phyloP scores from a whole-genome alignment of 1,140 invertebrate genomes.

The Holotrichia oblita region DNA sequence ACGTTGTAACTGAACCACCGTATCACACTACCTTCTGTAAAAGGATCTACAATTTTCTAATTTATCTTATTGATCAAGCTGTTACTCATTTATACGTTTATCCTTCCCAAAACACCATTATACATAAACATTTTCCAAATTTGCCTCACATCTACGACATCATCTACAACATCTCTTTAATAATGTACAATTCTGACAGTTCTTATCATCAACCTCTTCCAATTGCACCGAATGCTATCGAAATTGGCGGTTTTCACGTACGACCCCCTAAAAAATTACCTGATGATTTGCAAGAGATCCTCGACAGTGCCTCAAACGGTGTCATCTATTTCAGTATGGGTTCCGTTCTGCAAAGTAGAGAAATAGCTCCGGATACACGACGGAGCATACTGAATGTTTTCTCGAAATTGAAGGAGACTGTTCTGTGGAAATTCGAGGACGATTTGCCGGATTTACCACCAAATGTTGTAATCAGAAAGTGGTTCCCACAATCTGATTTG shows the following conservation, averaged over 20 bases:
- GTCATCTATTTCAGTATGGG: conserved; percentile 69
- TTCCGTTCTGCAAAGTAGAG: conserved; percentile 64
- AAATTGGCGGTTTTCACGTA: no score
- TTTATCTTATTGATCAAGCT: no score
- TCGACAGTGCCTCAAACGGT: conserved; percentile 63
- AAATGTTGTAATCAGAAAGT: conserved; percentile 71
- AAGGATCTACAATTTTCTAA: conserved; percentile 58
- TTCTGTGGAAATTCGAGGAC: conserved; percentile 76
- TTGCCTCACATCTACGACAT: no score
- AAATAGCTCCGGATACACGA: conserved; percentile 57
- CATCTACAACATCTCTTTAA: no score
- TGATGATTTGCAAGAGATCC: conserved; percentile 61
- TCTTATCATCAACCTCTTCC: neutral
- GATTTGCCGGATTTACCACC: conserved; percentile 64
- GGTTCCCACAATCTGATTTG: no score
- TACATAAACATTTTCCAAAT: no score
- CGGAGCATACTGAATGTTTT: conserved; percentile 57
- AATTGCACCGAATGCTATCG: no score
- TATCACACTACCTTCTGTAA: conserved; percentile 56
- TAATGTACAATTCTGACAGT: no score
- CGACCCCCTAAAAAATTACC: conserved; percentile 61
- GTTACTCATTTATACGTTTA: conserved; percentile 42
- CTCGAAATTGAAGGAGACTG: no score
- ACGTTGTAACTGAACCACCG: no score
- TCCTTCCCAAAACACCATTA: conserved; percentile 36